phyloP scores from a whole-genome alignment of 2,888 invertebrate genomes.

The Epiblema foenella region DNA sequence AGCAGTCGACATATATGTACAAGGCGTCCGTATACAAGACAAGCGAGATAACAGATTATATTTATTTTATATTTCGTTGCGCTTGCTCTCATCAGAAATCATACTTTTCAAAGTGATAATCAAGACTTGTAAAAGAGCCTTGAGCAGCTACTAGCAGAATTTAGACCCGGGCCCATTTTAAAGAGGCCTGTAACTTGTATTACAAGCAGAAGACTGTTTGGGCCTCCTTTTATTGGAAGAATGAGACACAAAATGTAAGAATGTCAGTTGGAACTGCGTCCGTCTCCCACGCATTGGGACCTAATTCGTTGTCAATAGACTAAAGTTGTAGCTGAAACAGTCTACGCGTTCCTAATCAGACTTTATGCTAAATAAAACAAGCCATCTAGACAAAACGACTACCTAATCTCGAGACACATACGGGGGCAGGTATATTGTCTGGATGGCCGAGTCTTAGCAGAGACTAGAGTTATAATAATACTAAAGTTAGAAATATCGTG shows the following conservation, averaged over 20 bases:
- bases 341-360: conserved; percentile 68
- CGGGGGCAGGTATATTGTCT: not conserved
- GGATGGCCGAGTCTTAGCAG: conserved; percentile 13
- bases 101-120: not conserved
- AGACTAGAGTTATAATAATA: conserved; percentile 8
- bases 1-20: too few species aligned
- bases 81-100: not conserved
- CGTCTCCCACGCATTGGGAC: conserved; percentile 50
- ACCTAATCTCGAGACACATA: not conserved
- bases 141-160: not conserved
- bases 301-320: conserved; percentile 71
- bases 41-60: too few species aligned
- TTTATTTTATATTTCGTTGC: not conserved
- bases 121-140: not conserved
- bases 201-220: too few species aligned
- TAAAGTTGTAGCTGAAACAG: conserved; percentile 45
- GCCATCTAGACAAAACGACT: not conserved
- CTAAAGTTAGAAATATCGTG: not conserved
- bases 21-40: too few species aligned
- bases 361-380: conserved; percentile 52
- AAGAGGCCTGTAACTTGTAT: too few species aligned
- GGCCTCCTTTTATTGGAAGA: too few species aligned
- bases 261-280: conserved; percentile 55
- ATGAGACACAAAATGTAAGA: not conserved
- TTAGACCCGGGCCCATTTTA: too few species aligned